phyloP scores from a whole-genome alignment of 2,113 vertebrate genomes.

The Myotis davidii region DNA sequence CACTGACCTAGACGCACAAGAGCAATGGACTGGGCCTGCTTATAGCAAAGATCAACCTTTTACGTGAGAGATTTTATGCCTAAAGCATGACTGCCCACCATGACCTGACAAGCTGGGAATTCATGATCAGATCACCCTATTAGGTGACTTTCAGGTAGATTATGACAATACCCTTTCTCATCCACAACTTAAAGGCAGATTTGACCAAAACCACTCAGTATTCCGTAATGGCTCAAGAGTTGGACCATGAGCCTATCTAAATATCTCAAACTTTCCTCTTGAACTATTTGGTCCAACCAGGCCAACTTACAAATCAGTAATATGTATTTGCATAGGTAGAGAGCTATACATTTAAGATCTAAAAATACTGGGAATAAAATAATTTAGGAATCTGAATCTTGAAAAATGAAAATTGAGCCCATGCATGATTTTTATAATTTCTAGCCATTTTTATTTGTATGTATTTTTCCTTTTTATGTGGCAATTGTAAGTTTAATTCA shows the following conservation, averaged over 20 bases:
- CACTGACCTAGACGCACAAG: not conserved
- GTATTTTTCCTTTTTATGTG: conserved; percentile 6
- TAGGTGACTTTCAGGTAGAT: not conserved
- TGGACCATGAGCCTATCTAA: not conserved
- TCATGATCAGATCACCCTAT: not conserved
- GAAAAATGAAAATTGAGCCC: not conserved
- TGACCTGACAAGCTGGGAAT: not conserved
- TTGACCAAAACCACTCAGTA: not conserved
- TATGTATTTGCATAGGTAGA: not conserved
- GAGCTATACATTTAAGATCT: not conserved
- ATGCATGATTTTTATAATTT: not conserved
- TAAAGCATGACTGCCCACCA: not conserved
- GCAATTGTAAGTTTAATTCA: conserved; percentile 55
- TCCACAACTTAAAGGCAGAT: not conserved
- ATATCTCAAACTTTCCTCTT: not conserved
- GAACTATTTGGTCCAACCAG: not conserved
- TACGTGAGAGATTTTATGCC: no score
- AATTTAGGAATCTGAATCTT: not conserved
- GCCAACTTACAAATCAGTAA: not conserved
- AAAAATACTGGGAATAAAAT: not conserved
- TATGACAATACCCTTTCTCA: not conserved
- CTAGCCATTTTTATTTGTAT: conserved; percentile 9
- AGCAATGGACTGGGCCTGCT: not conserved
- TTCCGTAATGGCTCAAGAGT: not conserved
- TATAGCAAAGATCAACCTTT: not conserved